Conservation (phyloP, 1,140 invertebrate species). For the Drosophila subpulchrella region DNA sequence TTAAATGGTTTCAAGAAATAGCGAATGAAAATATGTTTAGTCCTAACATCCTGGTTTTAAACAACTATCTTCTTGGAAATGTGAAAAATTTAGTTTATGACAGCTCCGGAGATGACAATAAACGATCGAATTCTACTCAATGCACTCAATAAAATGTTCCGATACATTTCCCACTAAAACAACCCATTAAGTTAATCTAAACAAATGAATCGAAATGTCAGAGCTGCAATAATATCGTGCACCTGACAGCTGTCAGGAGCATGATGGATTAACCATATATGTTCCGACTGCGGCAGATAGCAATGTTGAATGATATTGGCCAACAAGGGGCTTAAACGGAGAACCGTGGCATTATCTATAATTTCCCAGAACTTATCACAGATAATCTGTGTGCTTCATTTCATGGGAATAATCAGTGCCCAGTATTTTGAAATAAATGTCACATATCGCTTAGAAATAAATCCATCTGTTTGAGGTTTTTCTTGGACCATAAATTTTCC, state of each 20-base stretch:
- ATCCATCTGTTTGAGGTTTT: slow-evolving; percentile 41
- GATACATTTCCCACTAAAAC: slow-evolving; percentile 3
- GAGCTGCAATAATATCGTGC: slow-evolving; percentile 24
- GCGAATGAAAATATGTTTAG: too few relatives aligned
- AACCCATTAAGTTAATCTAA: slow-evolving; percentile 38
- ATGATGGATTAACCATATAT: slow-evolving; percentile 39
- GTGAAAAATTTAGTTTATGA: neutral
- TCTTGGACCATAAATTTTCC: slow-evolving; percentile 40
- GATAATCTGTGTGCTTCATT: slow-evolving; percentile 30
- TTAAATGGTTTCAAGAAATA: too few relatives aligned
- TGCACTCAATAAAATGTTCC: neutral
- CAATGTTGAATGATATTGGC: slow-evolving; percentile 18
- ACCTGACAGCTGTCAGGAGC: slow-evolving; percentile 35
- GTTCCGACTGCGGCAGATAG: slow-evolving; percentile 27
- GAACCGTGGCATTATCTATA: slow-evolving; percentile 20
- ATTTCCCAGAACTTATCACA: slow-evolving; percentile 30
- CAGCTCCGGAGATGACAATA: slow-evolving; percentile 4
- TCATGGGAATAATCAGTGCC: slow-evolving; percentile 22
- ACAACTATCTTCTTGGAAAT: neutral
- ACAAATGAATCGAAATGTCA: slow-evolving; percentile 37
- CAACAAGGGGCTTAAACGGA: slow-evolving; percentile 27
- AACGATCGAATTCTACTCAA: neutral
- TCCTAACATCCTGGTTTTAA: too few relatives aligned
- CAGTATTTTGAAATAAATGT: slow-evolving; percentile 24
- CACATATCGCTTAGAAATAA: slow-evolving; percentile 25